phyloP scores from a whole-genome alignment of 2,797 vertebrate genomes.

The Prunella strophiata region DNA sequence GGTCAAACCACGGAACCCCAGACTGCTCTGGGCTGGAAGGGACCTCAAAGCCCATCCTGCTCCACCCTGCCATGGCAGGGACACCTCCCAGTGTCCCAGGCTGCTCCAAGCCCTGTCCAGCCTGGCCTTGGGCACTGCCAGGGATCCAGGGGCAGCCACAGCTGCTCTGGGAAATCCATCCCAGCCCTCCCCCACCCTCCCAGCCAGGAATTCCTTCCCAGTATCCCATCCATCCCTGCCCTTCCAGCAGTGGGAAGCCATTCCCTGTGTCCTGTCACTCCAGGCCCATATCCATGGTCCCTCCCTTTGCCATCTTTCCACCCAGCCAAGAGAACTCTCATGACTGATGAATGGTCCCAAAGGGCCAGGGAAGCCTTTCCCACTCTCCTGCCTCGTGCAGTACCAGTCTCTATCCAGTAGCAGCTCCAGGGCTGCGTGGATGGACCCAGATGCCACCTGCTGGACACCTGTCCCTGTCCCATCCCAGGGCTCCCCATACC shows the following conservation, averaged over 20 bases:
- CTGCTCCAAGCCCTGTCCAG: rapidly evolving
- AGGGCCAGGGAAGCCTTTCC: background rate
- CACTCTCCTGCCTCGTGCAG: background rate
- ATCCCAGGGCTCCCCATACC: too few species aligned
- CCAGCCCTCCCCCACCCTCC: rapidly evolving
- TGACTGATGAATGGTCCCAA: rapidly evolving
- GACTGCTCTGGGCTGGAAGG: rapidly evolving
- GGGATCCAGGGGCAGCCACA: background rate
- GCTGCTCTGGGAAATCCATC: background rate
- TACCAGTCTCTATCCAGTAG: rapidly evolving
- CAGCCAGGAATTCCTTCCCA: background rate
- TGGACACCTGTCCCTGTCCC: background rate
- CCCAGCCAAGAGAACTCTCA: background rate
- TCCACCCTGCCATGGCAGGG: rapidly evolving
- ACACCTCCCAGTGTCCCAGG: rapidly evolving
- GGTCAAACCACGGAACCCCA: rapidly evolving
- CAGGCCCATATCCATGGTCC: background rate
- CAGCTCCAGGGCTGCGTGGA: rapidly evolving
- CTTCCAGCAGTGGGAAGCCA: background rate
- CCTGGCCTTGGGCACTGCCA: background rate
- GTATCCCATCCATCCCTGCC: background rate
- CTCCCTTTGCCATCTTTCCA: background rate
- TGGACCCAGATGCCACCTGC: conserved; percentile 35
- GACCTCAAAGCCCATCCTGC: rapidly evolving
- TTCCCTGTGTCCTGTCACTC: background rate